A percentile compares a stretch with the other conserved stretches of the same genome.
Conservation (phyloP, 2,797 vertebrate species). For the Notolabrus celidotus region DNA sequence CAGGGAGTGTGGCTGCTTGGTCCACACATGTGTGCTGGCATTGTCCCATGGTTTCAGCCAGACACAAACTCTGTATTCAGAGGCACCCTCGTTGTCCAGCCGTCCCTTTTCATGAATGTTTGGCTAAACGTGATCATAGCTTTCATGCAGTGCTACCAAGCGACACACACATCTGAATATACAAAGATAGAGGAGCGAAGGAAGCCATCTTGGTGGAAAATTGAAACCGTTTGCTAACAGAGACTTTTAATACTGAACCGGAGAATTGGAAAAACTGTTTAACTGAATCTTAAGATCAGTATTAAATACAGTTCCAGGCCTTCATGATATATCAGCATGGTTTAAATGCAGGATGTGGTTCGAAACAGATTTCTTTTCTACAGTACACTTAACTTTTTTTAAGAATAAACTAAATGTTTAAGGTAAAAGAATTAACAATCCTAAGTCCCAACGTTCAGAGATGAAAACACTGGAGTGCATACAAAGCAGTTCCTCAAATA, state of each 20-base stretch:
- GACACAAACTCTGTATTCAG: conserved; percentile 71
- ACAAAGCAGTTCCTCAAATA: no score
- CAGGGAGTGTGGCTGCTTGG: conserved; percentile 43
- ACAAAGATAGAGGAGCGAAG: conserved; percentile 55
- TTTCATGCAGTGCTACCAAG: conserved; percentile 75
- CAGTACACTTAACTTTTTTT: not conserved
- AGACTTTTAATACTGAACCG: conserved; percentile 30
- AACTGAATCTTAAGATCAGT: not conserved
- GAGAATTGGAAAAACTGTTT: not conserved
- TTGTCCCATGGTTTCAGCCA: conserved; percentile 70
- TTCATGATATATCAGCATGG: not conserved
- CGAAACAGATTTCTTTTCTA: not conserved
- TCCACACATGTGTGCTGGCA: conserved; percentile 63
- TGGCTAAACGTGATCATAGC: conserved; percentile 75
- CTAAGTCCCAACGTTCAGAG: no score
- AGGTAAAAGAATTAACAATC: not conserved
- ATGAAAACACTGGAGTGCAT: no score
- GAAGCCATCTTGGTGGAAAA: conserved; percentile 65
- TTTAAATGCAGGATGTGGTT: not conserved
- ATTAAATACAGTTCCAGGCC: not conserved
- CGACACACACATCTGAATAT: conserved; percentile 67
- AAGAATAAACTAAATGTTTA: not conserved
- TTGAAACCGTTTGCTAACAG: conserved; percentile 44
- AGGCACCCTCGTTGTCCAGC: conserved; percentile 60
- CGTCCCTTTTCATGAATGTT: conserved; percentile 68